These are phyloP conservation scores for Drosophila lini DNA, from an alignment of 1,140 invertebrate genomes.

Conservation along the genomic window DNA sequence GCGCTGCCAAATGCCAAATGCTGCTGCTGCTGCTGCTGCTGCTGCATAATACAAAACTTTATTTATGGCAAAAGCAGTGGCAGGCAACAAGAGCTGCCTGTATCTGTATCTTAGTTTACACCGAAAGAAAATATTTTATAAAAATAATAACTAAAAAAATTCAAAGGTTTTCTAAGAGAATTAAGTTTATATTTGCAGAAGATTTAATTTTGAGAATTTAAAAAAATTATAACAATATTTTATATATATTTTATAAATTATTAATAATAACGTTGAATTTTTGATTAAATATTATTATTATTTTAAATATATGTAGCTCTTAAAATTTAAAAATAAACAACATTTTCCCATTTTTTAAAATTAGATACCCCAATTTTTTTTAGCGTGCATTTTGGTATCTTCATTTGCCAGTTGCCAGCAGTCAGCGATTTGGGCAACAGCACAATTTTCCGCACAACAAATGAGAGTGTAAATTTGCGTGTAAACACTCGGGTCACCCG, in stretches of 20 bases:
- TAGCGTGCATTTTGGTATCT: slow-evolving; percentile 25
- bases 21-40: slow-evolving; percentile 51
- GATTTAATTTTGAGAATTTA: no score
- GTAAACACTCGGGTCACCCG: slow-evolving; percentile 84
- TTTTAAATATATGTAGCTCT: neutral
- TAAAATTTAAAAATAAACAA: no score
- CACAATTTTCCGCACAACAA: slow-evolving; percentile 80
- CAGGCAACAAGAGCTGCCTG: slow-evolving; percentile 44
- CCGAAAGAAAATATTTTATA: neutral
- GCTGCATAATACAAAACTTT: slow-evolving; percentile 76
- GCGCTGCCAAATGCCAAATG: slow-evolving; percentile 70
- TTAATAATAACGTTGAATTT: no score
- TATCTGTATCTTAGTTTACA: slow-evolving; percentile 16
- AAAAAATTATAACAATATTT: no score
- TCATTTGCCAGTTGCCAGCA: slow-evolving; percentile 34
- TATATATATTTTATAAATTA: no score
- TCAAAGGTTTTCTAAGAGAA: neutral
- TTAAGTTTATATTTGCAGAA: no score
- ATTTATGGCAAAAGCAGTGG: slow-evolving; percentile 76
- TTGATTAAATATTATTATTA: neutral
- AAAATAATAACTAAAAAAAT: neutral
- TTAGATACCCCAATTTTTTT: neutral
- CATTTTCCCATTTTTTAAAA: neutral
- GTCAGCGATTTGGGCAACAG: slow-evolving; percentile 69
- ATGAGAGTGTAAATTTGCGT: slow-evolving; percentile 84